phyloP scores from a whole-genome alignment of 2,797 vertebrate species.

The Chloroceryle inda region DNA sequence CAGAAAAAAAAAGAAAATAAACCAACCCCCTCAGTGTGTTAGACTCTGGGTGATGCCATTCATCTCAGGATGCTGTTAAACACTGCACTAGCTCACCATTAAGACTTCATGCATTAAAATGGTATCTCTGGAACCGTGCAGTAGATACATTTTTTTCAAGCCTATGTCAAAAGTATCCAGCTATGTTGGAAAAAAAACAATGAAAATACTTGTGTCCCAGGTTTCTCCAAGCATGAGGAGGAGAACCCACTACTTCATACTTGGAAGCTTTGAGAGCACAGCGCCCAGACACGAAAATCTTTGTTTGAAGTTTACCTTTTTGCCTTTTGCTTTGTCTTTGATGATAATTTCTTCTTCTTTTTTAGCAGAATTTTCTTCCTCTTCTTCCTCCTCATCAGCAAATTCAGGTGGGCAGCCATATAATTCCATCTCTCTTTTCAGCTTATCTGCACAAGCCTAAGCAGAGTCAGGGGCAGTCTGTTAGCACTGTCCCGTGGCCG shows the following conservation, averaged over 20 bases:
- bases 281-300: background rate
- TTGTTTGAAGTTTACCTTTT: conserved; percentile 85
- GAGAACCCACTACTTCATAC: background rate
- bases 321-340: conserved; percentile 97
- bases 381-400: conserved; percentile 92
- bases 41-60: background rate
- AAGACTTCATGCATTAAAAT: background rate
- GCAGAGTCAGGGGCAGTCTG: background rate
- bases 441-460: conserved; percentile 97
- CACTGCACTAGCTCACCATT: background rate
- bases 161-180: background rate
- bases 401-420: conserved; percentile 96
- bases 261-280: background rate
- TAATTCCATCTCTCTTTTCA: conserved; percentile 96
- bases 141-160: background rate
- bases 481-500: background rate
- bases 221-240: background rate
- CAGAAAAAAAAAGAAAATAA: too few relatives aligned
- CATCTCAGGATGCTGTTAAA: background rate
- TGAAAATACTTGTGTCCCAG: too few relatives aligned
- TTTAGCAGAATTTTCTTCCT: conserved; percentile 82
- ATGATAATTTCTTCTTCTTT: conserved; percentile 88
- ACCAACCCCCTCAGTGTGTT: too few relatives aligned
- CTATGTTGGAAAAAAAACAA: background rate
- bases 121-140: background rate